A percentile compares a stretch with the other conserved stretches of the same genome.
These are phyloP conservation scores for Ageneiosus marmoratus DNA, from an alignment of 2,113 vertebrate species.

Conservation along the genomic window DNA sequence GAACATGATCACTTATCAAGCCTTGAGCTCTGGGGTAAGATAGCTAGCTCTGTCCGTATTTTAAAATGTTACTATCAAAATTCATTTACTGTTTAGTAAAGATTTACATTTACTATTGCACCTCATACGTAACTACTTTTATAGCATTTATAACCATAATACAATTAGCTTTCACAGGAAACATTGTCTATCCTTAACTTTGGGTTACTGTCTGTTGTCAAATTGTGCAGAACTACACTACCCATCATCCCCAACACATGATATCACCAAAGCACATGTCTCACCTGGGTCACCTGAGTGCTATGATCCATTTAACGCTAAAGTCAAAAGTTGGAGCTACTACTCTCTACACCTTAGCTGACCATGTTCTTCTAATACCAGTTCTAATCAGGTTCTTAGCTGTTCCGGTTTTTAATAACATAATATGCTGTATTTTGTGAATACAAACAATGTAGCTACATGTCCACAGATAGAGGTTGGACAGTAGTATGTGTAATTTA, in stretches of 20 bases:
- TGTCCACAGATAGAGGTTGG: too few relatives aligned
- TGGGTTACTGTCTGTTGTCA: background rate
- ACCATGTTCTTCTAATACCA: too few relatives aligned
- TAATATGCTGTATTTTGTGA: too few relatives aligned
- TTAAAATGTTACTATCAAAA: background rate
- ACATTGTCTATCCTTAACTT: background rate
- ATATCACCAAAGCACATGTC: background rate
- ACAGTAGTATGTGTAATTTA: too few relatives aligned
- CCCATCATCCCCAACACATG: background rate
- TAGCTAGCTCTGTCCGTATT: background rate
- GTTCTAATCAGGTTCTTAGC: too few relatives aligned
- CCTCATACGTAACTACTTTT: background rate
- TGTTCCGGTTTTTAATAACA: too few relatives aligned
- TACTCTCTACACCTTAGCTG: too few relatives aligned
- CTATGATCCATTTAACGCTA: too few relatives aligned
- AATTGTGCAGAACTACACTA: background rate
- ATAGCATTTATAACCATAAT: background rate
- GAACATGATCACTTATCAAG: background rate
- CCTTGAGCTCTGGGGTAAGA: background rate
- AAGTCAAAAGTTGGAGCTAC: too few relatives aligned
- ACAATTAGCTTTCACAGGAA: background rate
- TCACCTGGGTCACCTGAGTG: background rate
- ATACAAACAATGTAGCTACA: too few relatives aligned
- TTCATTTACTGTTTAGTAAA: too few relatives aligned
- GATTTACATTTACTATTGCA: background rate